phyloP scores from a whole-genome alignment of 2,797 vertebrate genomes.

The Coregonus suidteri region DNA sequence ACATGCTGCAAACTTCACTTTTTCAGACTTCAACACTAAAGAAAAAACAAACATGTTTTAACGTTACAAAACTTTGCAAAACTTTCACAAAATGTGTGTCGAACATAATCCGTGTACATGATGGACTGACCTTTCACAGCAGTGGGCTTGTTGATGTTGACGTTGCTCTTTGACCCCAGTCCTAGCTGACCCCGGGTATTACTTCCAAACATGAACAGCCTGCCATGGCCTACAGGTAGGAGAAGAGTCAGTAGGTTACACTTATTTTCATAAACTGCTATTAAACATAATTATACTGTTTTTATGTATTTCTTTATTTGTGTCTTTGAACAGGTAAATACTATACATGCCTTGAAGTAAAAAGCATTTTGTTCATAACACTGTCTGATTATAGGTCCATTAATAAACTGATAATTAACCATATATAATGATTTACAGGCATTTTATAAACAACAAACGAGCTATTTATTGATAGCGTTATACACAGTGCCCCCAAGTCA shows the following conservation, averaged over 20 bases:
- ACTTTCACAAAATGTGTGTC: neutral
- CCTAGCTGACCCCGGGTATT: constrained; percentile 87
- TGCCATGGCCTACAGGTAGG: constrained; percentile 79
- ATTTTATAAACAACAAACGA: no score
- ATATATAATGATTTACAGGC: no score
- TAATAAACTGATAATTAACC: no score
- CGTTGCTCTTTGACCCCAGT: constrained; percentile 74
- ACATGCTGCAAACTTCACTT: constrained; percentile 84
- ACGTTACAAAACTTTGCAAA: neutral
- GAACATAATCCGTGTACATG: neutral
- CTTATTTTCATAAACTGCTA: neutral
- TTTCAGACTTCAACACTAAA: constrained; percentile 85
- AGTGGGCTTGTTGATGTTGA: constrained; percentile 79
- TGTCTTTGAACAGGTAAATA: neutral
- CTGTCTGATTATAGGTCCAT: neutral
- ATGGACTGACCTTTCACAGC: constrained; percentile 84
- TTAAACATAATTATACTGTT: neutral
- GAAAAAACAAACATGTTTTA: constrained; percentile 45
- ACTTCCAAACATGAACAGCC: constrained; percentile 86
- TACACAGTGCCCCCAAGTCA: neutral
- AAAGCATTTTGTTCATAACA: neutral
- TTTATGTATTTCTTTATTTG: neutral
- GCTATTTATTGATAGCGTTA: no score
- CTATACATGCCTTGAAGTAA: neutral
- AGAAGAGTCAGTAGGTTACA: neutral